These are phyloP conservation scores for Hippasteria phrygiana DNA, from an alignment of 53 echinoderm and acorn worm species.

Conservation along the genomic window DNA sequence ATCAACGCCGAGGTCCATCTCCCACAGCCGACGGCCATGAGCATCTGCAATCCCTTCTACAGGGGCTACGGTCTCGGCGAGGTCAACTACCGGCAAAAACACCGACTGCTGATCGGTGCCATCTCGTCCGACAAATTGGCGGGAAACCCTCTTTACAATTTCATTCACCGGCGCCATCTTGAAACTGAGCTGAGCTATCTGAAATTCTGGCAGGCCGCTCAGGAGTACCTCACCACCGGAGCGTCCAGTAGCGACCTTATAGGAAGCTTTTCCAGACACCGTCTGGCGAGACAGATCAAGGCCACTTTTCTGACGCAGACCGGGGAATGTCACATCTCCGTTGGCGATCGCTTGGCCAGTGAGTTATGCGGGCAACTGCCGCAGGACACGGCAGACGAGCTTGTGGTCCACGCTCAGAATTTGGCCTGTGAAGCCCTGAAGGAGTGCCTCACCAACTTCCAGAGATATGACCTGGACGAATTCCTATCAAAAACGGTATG, in stretches of 20 bases:
- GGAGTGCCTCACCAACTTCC: conserved; percentile 71
- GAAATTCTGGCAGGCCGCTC: conserved; percentile 83
- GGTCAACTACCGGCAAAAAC: conserved; percentile 66
- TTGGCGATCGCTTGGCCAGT: conserved; percentile 76
- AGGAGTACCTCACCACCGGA: conserved; percentile 75
- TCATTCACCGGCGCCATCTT: conserved; percentile 60
- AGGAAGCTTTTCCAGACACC: conserved; percentile 54
- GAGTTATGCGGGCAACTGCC: conserved; percentile 74
- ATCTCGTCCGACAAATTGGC: conserved; percentile 85
- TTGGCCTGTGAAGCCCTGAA: conserved; percentile 79
- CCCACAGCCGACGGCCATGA: background rate
- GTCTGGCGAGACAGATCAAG: conserved; percentile 72
- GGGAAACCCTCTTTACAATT: conserved; percentile 83
- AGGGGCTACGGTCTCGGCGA: conserved; percentile 76
- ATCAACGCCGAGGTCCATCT: conserved; percentile 32
- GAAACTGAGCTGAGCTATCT: conserved; percentile 72
- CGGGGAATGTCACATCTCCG: conserved; percentile 66
- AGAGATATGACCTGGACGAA: conserved; percentile 79
- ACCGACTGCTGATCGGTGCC: conserved; percentile 72
- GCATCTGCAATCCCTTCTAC: conserved; percentile 71
- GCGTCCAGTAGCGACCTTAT: conserved; percentile 52
- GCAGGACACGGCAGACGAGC: conserved; percentile 70
- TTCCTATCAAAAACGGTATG: conserved; percentile 89
- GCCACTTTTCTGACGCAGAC: conserved; percentile 73
- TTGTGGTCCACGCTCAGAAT: conserved; percentile 84